phyloP scores from a whole-genome alignment of 2,113 vertebrate genomes.

The Platycercus adscitus region DNA sequence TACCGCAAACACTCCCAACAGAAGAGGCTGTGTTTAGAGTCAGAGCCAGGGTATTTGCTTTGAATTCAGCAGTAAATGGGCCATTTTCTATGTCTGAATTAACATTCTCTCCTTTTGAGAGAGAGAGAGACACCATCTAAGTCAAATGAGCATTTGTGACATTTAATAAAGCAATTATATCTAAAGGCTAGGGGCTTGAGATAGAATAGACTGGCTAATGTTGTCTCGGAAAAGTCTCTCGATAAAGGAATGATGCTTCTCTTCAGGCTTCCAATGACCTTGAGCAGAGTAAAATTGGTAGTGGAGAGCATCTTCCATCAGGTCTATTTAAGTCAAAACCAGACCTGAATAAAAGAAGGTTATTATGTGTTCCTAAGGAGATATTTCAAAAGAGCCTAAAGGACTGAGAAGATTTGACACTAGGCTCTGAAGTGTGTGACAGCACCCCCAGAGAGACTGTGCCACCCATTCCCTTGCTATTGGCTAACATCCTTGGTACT shows the following conservation, averaged over 20 bases:
- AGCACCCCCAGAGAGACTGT: not conserved
- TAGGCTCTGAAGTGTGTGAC: not conserved
- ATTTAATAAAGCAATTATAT: constrained; percentile 64
- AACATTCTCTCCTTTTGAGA: constrained; percentile 35
- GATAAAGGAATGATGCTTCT: not conserved
- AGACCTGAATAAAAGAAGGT: not conserved
- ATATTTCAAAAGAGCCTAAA: not conserved
- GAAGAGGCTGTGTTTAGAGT: constrained; percentile 17
- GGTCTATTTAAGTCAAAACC: not conserved
- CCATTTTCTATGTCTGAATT: constrained; percentile 42
- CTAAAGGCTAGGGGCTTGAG: constrained; percentile 14
- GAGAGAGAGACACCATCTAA: constrained; percentile 7
- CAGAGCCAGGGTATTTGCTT: constrained; percentile 5
- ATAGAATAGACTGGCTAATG: not conserved
- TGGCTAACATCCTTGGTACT: not conserved
- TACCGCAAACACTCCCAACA: constrained; percentile 29
- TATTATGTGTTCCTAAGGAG: not conserved
- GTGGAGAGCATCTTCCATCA: not conserved
- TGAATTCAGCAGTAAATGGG: constrained; percentile 38
- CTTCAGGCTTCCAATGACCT: constrained; percentile 13
- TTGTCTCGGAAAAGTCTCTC: not conserved
- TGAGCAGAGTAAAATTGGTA: not conserved
- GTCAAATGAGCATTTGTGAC: constrained; percentile 62
- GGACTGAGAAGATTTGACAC: not conserved
- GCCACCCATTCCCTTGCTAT: not conserved